phyloP scores from a whole-genome alignment of 2,113 vertebrate species.

The Columbina picui region DNA sequence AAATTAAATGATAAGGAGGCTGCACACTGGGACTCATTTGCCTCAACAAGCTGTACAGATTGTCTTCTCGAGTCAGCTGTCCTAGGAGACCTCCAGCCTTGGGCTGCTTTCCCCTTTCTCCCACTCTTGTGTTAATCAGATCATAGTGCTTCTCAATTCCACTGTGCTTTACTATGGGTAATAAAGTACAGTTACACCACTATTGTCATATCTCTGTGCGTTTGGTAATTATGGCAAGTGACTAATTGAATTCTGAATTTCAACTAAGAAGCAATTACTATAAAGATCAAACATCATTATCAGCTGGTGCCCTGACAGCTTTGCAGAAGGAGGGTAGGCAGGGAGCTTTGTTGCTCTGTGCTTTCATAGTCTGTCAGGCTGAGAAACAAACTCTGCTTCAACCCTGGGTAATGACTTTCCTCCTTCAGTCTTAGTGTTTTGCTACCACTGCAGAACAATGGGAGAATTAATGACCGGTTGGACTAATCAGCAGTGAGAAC shows the following conservation, averaged over 20 bases:
- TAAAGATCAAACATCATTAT: slow-evolving; percentile 5
- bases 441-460: not conserved
- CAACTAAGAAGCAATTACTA: slow-evolving; percentile 28
- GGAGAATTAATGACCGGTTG: not conserved
- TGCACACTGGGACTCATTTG: not conserved
- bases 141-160: not conserved
- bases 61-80: not conserved
- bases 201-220: not conserved
- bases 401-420: not conserved
- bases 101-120: not conserved
- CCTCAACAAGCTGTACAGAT: not conserved
- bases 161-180: not conserved
- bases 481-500: not conserved
- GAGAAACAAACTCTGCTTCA: not conserved
- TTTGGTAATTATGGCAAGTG: slow-evolving; percentile 42
- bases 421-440: not conserved
- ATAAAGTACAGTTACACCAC: slow-evolving; percentile 26
- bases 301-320: not conserved
- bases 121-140: not conserved
- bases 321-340: not conserved
- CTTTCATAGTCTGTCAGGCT: not conserved
- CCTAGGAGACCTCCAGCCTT: not conserved
- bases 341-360: not conserved
- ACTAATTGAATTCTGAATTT: slow-evolving; percentile 60
- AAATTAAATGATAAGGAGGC: not conserved